These are phyloP conservation scores for Triops cancriformis DNA, from an alignment of 1,140 invertebrate genomes.

Conservation along the genomic window DNA sequence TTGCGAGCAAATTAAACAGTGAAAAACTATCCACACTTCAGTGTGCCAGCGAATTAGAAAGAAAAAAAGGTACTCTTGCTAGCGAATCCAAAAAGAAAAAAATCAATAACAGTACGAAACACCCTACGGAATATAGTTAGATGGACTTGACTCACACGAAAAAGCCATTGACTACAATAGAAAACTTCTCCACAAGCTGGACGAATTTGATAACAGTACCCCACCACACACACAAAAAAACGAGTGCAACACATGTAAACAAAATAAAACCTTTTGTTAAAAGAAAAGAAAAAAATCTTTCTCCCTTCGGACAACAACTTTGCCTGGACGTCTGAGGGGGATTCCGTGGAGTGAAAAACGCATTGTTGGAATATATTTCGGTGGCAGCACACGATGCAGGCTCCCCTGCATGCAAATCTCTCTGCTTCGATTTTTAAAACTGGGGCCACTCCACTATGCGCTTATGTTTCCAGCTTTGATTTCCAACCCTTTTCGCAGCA, in stretches of 20 bases:
- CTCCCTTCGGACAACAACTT: too few species aligned
- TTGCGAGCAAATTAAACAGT: too few species aligned
- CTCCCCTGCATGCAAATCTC: background rate
- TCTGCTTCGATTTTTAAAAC: background rate
- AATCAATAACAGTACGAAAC: too few species aligned
- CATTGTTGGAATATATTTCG: too few species aligned
- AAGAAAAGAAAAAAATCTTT: too few species aligned
- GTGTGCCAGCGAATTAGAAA: too few species aligned
- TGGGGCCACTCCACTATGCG: background rate
- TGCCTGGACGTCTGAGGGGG: too few species aligned
- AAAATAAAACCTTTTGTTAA: too few species aligned
- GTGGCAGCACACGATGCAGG: too few species aligned
- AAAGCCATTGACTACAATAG: background rate
- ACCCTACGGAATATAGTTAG: background rate
- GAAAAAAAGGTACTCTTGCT: background rate
- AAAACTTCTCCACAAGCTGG: background rate
- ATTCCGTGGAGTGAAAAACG: too few species aligned
- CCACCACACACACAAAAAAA: background rate
- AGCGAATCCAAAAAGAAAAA: background rate
- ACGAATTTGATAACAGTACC: background rate
- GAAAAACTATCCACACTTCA: too few species aligned
- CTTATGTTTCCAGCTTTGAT: background rate
- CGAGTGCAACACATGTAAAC: too few species aligned
- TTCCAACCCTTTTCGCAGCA: slow-evolving; percentile 7
- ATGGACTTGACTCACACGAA: background rate